A percentile compares a stretch with the other conserved stretches of the same genome.
Conservation (phyloP, 2,888 invertebrate genomes). For the Orchesellides sinensis region DNA sequence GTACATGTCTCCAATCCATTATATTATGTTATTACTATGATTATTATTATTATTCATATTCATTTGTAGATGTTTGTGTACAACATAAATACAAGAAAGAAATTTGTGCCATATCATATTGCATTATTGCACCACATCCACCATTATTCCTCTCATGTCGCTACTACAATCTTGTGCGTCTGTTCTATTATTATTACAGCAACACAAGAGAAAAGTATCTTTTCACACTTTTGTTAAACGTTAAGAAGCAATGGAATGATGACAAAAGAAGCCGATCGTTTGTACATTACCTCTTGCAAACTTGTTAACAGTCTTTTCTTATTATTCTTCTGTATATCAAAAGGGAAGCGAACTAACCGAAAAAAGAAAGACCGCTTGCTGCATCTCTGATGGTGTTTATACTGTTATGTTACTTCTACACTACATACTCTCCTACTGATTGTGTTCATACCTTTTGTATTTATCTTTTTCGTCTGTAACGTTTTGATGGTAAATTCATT, state of each 20-base stretch:
- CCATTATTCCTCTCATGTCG: no score
- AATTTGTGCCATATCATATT: neutral
- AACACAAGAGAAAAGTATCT: conserved; percentile 63
- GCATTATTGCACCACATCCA: neutral
- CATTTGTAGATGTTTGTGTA: neutral
- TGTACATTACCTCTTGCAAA: conserved; percentile 69
- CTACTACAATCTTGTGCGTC: neutral
- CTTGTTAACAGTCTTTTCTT: conserved; percentile 71
- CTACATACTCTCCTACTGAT: neutral
- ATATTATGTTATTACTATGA: no score
- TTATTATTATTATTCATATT: no score
- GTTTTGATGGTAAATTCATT: conserved; percentile 28
- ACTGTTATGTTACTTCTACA: no score
- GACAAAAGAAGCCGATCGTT: conserved; percentile 72
- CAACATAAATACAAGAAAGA: neutral
- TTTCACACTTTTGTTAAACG: conserved; percentile 72
- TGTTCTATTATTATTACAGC: neutral
- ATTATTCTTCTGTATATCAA: conserved; percentile 59
- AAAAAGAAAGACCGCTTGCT: conserved; percentile 26
- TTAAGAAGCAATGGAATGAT: conserved; percentile 43
- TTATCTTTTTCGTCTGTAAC: neutral
- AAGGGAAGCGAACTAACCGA: conserved; percentile 16
- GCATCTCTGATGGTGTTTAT: neutral
- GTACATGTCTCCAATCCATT: neutral
- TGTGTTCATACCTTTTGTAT: conserved; percentile 19